Evolutionary conservation across 2,888 invertebrate species (phyloP), one percentile per base, ranked within the genome.

Genomic region (Athalia cordata): DNA sequence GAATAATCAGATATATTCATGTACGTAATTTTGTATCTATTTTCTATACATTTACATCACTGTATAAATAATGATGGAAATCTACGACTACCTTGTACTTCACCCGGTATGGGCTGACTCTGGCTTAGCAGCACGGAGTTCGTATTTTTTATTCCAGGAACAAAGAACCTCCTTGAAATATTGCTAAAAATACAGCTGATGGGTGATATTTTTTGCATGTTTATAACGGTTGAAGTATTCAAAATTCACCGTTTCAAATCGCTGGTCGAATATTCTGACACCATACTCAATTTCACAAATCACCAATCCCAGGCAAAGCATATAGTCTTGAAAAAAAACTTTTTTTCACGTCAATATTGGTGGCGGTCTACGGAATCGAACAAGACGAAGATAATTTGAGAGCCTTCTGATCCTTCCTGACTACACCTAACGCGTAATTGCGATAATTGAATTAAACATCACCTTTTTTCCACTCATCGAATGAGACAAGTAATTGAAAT

Each of bases 371-470:
- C 68, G 11, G 68, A 68, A 68, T 15, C 68, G 68, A 68, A 68
- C 68, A 55, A 68, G 68, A 68, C 68, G 68, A 68, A 68, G 68
- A 68, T 68, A 68, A 68, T 68, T 68, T 68, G 68, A 68, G 68
- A 68, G 68, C 68, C 68, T 68, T 68, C 68, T 55, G 52, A 68
- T 68, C 68, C 68, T 68, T 68, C 55, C 52, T 68, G 68, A 68
- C 15, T 49, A 29, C 8, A 64, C 64, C 52, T 55, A 50, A 4
- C 11, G 49, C 68, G 15, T 68, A 52, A 68, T 68, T 55, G 55
- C 47, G 7, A 61, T 68, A 68, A 55, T 68, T 52, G 68, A 68
- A 55, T 68, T 52, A 68, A 68, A 55, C 68, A 68, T 29, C 50
- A 15, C 49, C 52, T 7, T 68, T 50, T 50, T 13, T 68, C 68